A percentile compares a stretch with the other conserved stretches of the same genome.
Evolutionary conservation across 2,113 vertebrate species (phyloP).

Genomic region (Eptesicus fuscus): DNA sequence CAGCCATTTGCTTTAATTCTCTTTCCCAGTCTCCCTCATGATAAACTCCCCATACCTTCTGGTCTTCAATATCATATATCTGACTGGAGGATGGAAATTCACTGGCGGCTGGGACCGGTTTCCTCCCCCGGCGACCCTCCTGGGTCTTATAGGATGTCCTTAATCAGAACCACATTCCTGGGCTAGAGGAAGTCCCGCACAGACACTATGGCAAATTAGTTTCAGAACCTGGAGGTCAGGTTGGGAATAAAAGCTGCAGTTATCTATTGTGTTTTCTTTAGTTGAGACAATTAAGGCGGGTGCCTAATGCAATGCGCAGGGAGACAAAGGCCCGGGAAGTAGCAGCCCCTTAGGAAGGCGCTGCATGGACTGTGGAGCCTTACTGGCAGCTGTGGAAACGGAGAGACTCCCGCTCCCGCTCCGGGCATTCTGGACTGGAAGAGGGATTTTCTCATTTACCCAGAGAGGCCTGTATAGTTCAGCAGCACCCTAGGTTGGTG

Average conservation of each 20-base stretch:
- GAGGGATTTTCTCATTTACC: background rate
- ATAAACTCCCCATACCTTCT: slow-evolving; percentile 79
- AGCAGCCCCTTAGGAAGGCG: slow-evolving; percentile 34
- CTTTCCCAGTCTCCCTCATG: slow-evolving; percentile 73
- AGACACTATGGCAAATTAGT: slow-evolving; percentile 87
- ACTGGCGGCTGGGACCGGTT: slow-evolving; percentile 80
- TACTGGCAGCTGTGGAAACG: background rate
- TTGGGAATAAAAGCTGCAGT: slow-evolving; percentile 78
- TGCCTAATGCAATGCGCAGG: slow-evolving; percentile 30
- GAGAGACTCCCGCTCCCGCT: background rate
- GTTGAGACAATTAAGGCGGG: slow-evolving; percentile 68
- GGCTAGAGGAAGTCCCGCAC: slow-evolving; percentile 89
- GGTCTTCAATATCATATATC: slow-evolving; percentile 90
- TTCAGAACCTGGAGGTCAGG: slow-evolving; percentile 81
- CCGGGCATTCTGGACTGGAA: background rate
- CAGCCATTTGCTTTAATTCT: slow-evolving; percentile 81
- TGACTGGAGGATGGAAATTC: slow-evolving; percentile 85
- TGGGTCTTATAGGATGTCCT: slow-evolving; percentile 87
- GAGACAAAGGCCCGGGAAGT: slow-evolving; percentile 46
- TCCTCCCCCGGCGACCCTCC: slow-evolving; percentile 83
- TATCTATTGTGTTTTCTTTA: slow-evolving; percentile 77
- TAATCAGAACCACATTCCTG: slow-evolving; percentile 95
- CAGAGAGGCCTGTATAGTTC: background rate
- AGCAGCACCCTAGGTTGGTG: background rate
- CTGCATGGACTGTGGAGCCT: background rate